Evolutionary conservation across 2,113 vertebrate species (phyloP).

Genomic region (Chloebia gouldiae): DNA sequence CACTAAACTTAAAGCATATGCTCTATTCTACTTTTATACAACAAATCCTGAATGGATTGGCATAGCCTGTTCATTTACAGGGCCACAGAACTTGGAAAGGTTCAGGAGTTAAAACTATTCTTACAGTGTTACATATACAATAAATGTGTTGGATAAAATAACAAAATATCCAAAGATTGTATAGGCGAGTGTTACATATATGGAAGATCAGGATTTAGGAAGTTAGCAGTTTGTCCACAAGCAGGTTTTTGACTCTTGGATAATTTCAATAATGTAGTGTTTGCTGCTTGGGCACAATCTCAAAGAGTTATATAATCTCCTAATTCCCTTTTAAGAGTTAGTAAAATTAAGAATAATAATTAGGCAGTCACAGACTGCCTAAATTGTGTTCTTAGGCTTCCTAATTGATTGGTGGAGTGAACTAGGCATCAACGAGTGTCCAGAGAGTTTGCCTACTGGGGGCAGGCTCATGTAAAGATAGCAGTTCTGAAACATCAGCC

Average conservation of each 20-base stretch:
- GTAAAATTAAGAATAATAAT: conserved; percentile 32
- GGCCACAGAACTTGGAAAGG: background rate
- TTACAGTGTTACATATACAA: background rate
- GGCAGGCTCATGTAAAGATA: background rate
- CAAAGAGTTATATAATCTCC: background rate
- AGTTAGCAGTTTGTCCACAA: background rate
- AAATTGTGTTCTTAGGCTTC: background rate
- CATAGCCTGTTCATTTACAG: background rate
- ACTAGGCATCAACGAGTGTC: background rate
- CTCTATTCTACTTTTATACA: background rate
- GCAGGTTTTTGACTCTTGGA: background rate
- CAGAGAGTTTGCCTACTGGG: background rate
- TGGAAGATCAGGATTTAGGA: background rate
- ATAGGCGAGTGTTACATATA: background rate
- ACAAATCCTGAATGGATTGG: background rate
- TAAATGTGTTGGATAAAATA: background rate
- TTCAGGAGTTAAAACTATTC: background rate
- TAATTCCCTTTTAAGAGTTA: conserved; percentile 1
- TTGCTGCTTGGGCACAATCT: background rate
- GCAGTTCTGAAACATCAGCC: background rate
- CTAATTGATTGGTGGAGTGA: conserved; percentile 10
- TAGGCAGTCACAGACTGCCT: background rate
- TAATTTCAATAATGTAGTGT: background rate
- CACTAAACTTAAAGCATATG: background rate
- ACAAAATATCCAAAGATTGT: background rate